Conservation (phyloP, 2,888 invertebrate genomes). For the Creontiades dilutus region DNA sequence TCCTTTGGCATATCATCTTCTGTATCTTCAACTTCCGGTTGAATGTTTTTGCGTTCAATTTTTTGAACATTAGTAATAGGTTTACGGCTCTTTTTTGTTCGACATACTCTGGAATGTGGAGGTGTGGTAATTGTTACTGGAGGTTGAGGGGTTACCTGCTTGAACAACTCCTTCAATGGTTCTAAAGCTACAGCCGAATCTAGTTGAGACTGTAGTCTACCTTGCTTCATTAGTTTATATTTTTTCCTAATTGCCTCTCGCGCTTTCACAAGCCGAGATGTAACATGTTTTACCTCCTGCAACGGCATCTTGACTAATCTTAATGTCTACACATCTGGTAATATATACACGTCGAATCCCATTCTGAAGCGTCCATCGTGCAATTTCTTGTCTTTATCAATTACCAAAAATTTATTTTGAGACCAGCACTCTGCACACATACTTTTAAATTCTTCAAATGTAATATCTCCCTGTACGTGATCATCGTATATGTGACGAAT, state of each 20-base stretch:
- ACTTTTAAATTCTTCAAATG: background rate
- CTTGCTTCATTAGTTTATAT: background rate
- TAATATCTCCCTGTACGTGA: background rate
- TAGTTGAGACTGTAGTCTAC: background rate
- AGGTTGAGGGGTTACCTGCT: background rate
- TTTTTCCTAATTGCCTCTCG: too few relatives aligned
- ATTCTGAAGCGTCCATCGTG: background rate
- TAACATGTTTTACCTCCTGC: background rate
- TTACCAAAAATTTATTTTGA: background rate
- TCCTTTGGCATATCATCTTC: background rate
- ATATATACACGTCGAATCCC: background rate
- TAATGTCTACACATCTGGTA: background rate
- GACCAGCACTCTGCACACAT: background rate
- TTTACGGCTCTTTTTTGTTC: background rate
- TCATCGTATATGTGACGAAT: too few relatives aligned
- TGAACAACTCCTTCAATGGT: background rate
- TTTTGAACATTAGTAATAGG: background rate
- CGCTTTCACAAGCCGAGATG: too few relatives aligned
- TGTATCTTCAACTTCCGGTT: background rate
- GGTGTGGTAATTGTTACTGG: background rate
- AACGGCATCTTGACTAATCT: background rate
- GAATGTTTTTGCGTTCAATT: background rate
- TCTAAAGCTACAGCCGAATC: background rate
- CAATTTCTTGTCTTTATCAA: background rate
- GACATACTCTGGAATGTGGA: background rate